Evolutionary conservation across 2,113 vertebrate species (phyloP).

Genomic region (Dromiciops gliroides): DNA sequence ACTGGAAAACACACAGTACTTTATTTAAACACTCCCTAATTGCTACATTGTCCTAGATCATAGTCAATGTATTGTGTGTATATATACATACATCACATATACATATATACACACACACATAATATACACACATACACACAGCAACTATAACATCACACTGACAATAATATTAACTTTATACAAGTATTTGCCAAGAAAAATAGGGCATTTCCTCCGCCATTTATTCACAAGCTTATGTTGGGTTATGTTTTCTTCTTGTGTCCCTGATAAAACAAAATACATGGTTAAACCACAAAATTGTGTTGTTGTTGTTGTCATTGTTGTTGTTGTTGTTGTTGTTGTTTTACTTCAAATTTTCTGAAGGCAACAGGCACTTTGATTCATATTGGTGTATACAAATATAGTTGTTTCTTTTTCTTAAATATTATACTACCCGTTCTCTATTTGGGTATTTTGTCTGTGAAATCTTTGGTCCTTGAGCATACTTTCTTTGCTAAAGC

Average conservation of each 20-base stretch:
- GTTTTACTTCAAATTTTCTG: slow-evolving; percentile 84
- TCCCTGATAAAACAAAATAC: slow-evolving; percentile 89
- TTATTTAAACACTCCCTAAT: slow-evolving; percentile 86
- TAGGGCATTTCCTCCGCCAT: slow-evolving; percentile 88
- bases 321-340: slow-evolving; percentile 26
- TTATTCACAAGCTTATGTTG: slow-evolving; percentile 90
- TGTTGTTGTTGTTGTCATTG: slow-evolving; percentile 70
- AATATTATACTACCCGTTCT: slow-evolving; percentile 82
- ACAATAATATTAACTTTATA: slow-evolving; percentile 85
- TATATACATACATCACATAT: slow-evolving; percentile 67
- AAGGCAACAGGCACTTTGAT: slow-evolving; percentile 97
- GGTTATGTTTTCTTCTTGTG: slow-evolving; percentile 83
- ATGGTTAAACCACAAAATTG: slow-evolving; percentile 88
- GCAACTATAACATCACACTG: slow-evolving; percentile 84
- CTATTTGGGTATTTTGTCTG: slow-evolving; percentile 87
- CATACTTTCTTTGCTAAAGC: slow-evolving; percentile 84
- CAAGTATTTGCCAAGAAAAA: slow-evolving; percentile 86
- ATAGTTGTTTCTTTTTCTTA: slow-evolving; percentile 85
- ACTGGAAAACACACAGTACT: slow-evolving; percentile 83
- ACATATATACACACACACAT: slow-evolving; percentile 61
- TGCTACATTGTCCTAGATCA: slow-evolving; percentile 87
- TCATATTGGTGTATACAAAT: slow-evolving; percentile 92
- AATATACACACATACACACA: slow-evolving; percentile 70
- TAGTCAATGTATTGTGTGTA: slow-evolving; percentile 80
- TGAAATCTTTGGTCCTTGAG: slow-evolving; percentile 97